Conservation (phyloP, 2,797 vertebrate species). For the Stomatorhinus walkeri region DNA sequence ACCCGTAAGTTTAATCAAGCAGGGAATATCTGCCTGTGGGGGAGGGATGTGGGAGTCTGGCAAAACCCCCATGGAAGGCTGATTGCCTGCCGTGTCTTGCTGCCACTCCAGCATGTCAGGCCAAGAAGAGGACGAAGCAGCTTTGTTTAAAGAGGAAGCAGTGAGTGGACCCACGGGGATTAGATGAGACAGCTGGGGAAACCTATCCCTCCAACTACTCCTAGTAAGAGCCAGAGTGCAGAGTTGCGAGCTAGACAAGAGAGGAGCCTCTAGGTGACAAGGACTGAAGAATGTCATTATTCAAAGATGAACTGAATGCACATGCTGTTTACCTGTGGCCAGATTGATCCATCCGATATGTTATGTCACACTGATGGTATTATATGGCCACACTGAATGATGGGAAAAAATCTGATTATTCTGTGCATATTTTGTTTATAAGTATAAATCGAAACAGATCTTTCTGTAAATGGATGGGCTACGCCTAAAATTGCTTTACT, state of each 20-base stretch:
- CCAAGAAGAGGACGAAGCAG: conserved; percentile 61
- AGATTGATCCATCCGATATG: neutral
- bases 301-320: neutral
- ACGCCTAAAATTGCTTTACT: conserved; percentile 68
- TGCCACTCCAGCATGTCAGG: conserved; percentile 41
- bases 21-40: neutral
- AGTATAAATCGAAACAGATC: neutral
- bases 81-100: neutral
- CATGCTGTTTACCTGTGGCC: neutral
- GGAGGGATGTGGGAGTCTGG: neutral
- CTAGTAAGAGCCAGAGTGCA: conserved; percentile 53
- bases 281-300: neutral
- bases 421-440: neutral
- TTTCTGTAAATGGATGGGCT: conserved; percentile 67
- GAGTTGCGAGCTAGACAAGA: conserved; percentile 18
- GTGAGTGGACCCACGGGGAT: conserved; percentile 57
- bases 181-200: conserved; percentile 47
- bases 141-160: conserved; percentile 58
- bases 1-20: conserved; percentile 2
- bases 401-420: neutral
- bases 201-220: conserved; percentile 46
- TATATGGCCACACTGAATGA: neutral
- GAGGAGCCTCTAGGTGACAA: neutral
- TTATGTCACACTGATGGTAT: neutral
- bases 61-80: neutral